These are phyloP conservation scores for Lasioglossum vierecki DNA, from an alignment of 2,888 invertebrate genomes.

Conservation along the genomic window DNA sequence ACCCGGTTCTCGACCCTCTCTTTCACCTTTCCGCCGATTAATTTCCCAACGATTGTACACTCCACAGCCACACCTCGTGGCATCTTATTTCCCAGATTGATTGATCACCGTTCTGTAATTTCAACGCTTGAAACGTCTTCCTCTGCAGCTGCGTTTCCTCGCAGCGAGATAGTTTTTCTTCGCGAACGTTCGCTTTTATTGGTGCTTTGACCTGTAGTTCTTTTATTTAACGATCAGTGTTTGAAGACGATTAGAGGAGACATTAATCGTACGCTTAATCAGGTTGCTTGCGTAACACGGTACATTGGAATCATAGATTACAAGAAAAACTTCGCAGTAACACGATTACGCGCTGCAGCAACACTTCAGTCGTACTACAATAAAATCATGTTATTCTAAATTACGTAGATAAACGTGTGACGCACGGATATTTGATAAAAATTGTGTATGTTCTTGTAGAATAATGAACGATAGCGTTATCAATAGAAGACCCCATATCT, in stretches of 20 bases:
- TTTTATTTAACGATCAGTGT: too few relatives aligned
- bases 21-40: not conserved
- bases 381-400: not conserved
- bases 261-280: not conserved
- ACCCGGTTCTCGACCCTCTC: not conserved
- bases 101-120: not conserved
- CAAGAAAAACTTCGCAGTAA: not conserved
- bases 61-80: not conserved
- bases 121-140: not conserved
- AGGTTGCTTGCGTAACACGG: not conserved
- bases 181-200: not conserved
- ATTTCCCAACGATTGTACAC: not conserved
- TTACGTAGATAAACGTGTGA: not conserved
- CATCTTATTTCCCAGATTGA: conserved; percentile 3
- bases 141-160: not conserved
- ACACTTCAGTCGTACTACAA: not conserved
- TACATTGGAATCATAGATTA: not conserved
- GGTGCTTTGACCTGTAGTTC: not conserved
- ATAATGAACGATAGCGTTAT: not conserved
- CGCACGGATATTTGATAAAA: not conserved
- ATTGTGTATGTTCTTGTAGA: not conserved
- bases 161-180: not conserved
- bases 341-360: not conserved
- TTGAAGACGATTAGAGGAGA: too few relatives aligned
- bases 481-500: not conserved